These are phyloP conservation scores for Puffinus mauretanicus DNA, from an alignment of 2,113 vertebrate species.

Conservation along the genomic window DNA sequence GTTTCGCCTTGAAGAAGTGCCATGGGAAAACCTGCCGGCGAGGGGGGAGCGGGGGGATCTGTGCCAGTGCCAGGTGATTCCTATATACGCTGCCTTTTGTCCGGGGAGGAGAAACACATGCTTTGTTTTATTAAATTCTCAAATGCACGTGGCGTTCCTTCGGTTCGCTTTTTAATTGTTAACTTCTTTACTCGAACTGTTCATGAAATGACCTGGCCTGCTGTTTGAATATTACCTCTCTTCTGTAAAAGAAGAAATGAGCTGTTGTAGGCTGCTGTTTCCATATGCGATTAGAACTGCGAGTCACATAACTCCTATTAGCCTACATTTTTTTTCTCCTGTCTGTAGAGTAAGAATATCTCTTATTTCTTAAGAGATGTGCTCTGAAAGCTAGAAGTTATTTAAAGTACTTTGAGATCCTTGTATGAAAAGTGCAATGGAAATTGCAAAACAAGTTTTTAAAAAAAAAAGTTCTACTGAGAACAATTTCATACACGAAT, in stretches of 20 bases:
- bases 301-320: not conserved
- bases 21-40: not conserved
- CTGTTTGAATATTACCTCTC: not conserved
- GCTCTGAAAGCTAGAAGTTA: not conserved
- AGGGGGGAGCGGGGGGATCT: rapidly evolving
- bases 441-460: not conserved
- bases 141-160: rapidly evolving
- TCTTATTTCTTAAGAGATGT: not conserved
- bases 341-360: not conserved
- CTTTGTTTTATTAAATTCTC: not conserved
- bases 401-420: not conserved
- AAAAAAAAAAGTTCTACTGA: not conserved
- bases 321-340: not conserved
- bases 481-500: not conserved
- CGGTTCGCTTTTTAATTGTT: not conserved
- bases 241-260: not conserved
- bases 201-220: not conserved
- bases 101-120: not conserved
- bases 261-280: not conserved
- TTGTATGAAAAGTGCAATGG: not conserved
- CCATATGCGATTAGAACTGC: not conserved
- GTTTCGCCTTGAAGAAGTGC: not conserved
- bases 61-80: not conserved
- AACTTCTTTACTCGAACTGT: not conserved
- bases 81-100: not conserved